Base-by-base conservation (phyloP, 2,113 vertebrate species). In the Nansenia antarctica region DNA sequence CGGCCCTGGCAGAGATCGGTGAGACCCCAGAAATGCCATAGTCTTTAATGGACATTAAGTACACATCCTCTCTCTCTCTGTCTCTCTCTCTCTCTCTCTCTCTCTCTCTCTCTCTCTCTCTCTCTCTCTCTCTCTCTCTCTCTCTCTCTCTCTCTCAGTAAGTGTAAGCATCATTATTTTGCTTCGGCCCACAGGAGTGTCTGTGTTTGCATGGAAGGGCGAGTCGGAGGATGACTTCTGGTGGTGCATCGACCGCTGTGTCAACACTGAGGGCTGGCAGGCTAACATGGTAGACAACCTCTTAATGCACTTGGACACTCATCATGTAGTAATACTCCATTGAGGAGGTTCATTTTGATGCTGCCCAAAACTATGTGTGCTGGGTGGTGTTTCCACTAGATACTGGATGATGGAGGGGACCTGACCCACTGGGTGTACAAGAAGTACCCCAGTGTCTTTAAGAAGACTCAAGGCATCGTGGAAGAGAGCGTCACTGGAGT, bases 401-500 rank as follows among this genome's bases (percentile, higher is more conserved):
- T 99, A 85, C 91, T 99, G 89, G 98, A 99, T 62, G 98, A 99
- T 9, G 97, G 98, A 1, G 98, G 97, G 69, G 97, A 99, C 83
- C 91, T 99, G 87, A 99, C 98, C 79, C 98, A 99, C 62, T 99
- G 97, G 98, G 96, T 99, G 72, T 99, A 99, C 89, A 99, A 98
- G 90, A 99, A 99, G 85, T 98, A 99, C 70, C 98, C 96, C 79
- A 96, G 91, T 2, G 92, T 98, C 62, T 99, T 99, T 86, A 99
- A 98, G 92, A 98, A 98, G 88, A 94, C 96, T 74, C 92, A 94
- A 67, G 98, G 97, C 69, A 98, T 99, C 5, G 97, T 99, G 73
- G 97, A 99, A 91, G 98, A 99, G 91, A 99, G 98, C 1, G 98
- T 99, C 78, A 99, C 98, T 0, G 97, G 97, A 1, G 98, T 99